Evolutionary conservation across 2,888 invertebrate genomes (phyloP).

Genomic region (Coleophora deauratella): DNA sequence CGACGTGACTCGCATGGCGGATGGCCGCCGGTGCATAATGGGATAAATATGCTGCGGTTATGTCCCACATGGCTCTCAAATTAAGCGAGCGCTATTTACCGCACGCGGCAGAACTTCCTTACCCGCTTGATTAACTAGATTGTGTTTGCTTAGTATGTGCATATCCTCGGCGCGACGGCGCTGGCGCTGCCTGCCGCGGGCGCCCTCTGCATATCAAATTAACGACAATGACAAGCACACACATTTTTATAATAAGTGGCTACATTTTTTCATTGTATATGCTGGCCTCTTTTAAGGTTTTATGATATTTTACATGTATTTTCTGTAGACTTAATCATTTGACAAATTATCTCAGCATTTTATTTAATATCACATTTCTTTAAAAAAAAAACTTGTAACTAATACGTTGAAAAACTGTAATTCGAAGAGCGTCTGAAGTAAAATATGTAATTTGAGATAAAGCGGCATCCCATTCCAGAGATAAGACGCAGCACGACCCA

Average conservation of each 20-base stretch:
- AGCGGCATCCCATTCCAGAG: conserved; percentile 70
- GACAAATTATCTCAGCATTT: no score
- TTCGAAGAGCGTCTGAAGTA: conserved; percentile 62
- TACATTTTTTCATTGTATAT: no score
- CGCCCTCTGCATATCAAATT: conserved; percentile 25
- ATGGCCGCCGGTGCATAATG: conserved; percentile 68
- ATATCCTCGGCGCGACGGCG: conserved; percentile 2
- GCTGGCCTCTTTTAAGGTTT: no score
- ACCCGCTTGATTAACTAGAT: conserved; percentile 59
- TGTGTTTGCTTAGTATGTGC: conserved; percentile 34
- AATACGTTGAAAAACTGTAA: conserved; percentile 45
- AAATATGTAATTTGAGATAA: conserved; percentile 74
- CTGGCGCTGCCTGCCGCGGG: conserved; percentile 15
- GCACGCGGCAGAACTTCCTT: conserved; percentile 58
- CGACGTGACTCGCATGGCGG: conserved; percentile 71
- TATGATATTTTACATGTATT: no score
- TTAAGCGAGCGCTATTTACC: conserved; percentile 67
- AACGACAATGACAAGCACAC: conserved; percentile 18
- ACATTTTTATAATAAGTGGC: no score
- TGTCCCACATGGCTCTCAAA: conserved; percentile 68
- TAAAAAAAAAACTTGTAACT: conserved; percentile 20
- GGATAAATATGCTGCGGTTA: conserved; percentile 72
- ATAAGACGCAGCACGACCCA: conserved; percentile 70
- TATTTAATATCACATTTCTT: no score
- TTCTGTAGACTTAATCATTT: no score